Evolutionary conservation across 2,797 vertebrate genomes (phyloP), one percentile per base, ranked within the genome.

Genomic region (Darevskia nairensis): DNA sequence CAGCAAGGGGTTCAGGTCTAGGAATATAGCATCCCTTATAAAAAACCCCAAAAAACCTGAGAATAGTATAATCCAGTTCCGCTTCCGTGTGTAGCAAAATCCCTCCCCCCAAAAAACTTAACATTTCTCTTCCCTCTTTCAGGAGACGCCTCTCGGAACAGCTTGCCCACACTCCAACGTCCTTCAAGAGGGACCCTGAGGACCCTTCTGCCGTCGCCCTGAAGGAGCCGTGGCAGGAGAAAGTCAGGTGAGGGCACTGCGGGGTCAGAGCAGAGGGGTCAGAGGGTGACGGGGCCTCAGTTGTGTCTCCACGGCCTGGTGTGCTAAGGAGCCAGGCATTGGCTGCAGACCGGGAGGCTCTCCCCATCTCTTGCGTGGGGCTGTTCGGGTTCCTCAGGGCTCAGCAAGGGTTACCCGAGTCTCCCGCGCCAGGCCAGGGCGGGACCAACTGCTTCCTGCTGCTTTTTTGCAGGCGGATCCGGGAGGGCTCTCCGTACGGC

Each of bases 161-260:
- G 96, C 95, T 99, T 50, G 98, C 98, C 0, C 98, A 99, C 92
- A 98, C 99, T 0, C 98, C 99, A 4, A 99, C 98, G 4, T 96
- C 98, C n/a, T 99, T 99, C 93, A 98, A 90, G 84, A 96, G 98
- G 82, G 99, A 99, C 91, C 99, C 99, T 0, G 98, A 99, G 94
- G 99, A 99, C 91, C 99, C 99, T 0, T 99, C 98, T 0, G 98
- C 99, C 0, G 98, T 99, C 50, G 99, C 99, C 59, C 97, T 99
- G 80, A 99, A 99, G 94, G 99, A 99, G 90, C 99, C 99, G 1
- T 99, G 99, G 99, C 98, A 99, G 95, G 99, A 99, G 95, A 99
- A 99, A 96, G 98, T 99, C 86, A 96, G 98, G 99, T 99, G 92
- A 92, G 97, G 94, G 29, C 27, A 11, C 13, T 8, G 5, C 27